A percentile compares a stretch with the other conserved stretches of the same genome.
Conservation (phyloP, 2,113 vertebrate species). For the Tichodroma muraria region DNA sequence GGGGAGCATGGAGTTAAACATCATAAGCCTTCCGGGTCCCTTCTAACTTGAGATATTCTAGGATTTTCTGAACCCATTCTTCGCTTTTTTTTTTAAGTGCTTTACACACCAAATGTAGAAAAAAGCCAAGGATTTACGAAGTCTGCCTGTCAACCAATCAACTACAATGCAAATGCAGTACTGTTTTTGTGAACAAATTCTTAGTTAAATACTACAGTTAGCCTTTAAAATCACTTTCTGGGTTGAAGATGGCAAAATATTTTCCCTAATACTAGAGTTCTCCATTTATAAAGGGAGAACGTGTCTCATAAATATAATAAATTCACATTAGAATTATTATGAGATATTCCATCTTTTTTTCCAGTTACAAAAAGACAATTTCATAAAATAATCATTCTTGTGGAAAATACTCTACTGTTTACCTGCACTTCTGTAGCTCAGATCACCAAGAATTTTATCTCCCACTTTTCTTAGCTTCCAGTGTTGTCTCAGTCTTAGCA, state of each 20-base stretch:
- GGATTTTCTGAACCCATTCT: background rate
- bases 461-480: slow-evolving; percentile 98
- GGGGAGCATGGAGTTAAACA: background rate
- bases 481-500: slow-evolving; percentile 90
- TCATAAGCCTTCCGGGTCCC: background rate
- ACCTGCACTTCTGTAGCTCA: slow-evolving; percentile 98
- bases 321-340: background rate
- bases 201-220: background rate
- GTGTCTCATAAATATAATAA: background rate
- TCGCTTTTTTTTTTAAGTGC: background rate
- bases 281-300: background rate
- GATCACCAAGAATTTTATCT: slow-evolving; percentile 96
- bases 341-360: background rate
- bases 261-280: background rate
- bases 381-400: background rate
- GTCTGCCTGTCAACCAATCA: background rate
- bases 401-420: background rate
- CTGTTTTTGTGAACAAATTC: background rate
- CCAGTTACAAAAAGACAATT: background rate
- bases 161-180: background rate
- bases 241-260: background rate
- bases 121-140: background rate
- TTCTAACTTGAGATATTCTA: background rate
- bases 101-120: background rate
- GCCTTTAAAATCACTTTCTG: background rate